These are phyloP conservation scores for Mirounga angustirostris DNA, from an alignment of 2,113 vertebrate genomes.

Conservation along the genomic window DNA sequence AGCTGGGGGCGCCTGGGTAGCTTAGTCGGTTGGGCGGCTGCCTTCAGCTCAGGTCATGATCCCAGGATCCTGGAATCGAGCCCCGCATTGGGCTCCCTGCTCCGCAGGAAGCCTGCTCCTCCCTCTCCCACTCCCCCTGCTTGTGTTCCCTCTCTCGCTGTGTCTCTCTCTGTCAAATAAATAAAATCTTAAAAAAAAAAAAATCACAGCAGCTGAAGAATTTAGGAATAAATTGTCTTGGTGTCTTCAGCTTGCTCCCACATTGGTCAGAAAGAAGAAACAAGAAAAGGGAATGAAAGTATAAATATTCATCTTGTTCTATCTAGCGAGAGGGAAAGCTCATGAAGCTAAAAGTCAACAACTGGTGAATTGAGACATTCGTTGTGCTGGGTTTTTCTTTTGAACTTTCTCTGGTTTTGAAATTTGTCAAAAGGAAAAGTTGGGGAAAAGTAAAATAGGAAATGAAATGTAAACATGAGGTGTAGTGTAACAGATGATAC, in stretches of 20 bases:
- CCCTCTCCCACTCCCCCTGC: too few relatives aligned
- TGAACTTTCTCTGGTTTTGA: neutral
- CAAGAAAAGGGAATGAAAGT: neutral
- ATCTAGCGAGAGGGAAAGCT: accelerated
- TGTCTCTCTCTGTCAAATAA: too few relatives aligned
- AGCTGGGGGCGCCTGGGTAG: too few relatives aligned
- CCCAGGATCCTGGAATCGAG: too few relatives aligned
- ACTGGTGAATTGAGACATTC: neutral
- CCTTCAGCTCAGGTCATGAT: too few relatives aligned
- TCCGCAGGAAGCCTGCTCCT: too few relatives aligned
- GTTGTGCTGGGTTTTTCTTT: neutral
- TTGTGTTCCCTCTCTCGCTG: too few relatives aligned
- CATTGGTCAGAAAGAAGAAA: neutral
- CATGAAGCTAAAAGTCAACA: accelerated
- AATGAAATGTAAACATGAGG: neutral
- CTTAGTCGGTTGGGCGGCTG: too few relatives aligned
- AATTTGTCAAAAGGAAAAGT: neutral
- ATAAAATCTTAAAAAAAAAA: neutral
- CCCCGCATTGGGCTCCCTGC: too few relatives aligned
- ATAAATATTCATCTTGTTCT: neutral
- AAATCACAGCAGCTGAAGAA: neutral
- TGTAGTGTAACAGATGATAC: accelerated
- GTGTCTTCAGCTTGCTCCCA: neutral
- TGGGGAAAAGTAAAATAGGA: neutral
- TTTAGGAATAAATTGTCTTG: neutral